A percentile compares a stretch with the other conserved stretches of the same genome.
These are phyloP conservation scores for Cataglyphis cursor DNA, from an alignment of 2,888 invertebrate genomes.

Conservation along the genomic window DNA sequence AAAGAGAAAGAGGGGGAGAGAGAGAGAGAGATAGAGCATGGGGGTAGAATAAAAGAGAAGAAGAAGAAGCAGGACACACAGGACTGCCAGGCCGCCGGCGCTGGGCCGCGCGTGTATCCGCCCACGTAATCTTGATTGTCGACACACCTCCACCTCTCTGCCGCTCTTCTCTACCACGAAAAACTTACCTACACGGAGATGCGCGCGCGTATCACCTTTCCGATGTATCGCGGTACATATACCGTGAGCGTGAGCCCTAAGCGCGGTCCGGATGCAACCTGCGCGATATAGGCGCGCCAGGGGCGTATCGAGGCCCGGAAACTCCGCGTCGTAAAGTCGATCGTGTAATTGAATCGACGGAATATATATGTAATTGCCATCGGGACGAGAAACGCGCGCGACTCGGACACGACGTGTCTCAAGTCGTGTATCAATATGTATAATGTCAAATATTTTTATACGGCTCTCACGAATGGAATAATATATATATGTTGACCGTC, in stretches of 20 bases:
- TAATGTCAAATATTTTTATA: background rate
- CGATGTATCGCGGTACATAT: slow-evolving; percentile 44
- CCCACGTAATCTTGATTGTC: slow-evolving; percentile 85
- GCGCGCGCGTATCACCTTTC: slow-evolving; percentile 50
- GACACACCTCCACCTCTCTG: slow-evolving; percentile 82
- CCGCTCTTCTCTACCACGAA: slow-evolving; percentile 72
- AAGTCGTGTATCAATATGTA: background rate
- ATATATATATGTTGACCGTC: background rate
- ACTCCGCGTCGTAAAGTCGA: slow-evolving; percentile 45
- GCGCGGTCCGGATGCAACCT: slow-evolving; percentile 67
- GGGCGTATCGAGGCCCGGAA: slow-evolving; percentile 68
- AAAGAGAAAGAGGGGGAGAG: background rate
- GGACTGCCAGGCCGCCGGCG: slow-evolving; percentile 79
- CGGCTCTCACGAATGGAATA: background rate
- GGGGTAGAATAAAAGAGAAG: slow-evolving; percentile 34
- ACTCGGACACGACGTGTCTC: background rate
- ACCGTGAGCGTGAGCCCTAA: slow-evolving; percentile 32
- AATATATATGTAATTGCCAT: slow-evolving; percentile 27
- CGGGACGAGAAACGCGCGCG: slow-evolving; percentile 31
- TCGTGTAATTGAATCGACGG: slow-evolving; percentile 44
- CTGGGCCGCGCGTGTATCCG: slow-evolving; percentile 84
- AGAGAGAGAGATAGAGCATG: slow-evolving; percentile 17
- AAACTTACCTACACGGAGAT: slow-evolving; percentile 67
- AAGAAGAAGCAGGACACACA: slow-evolving; percentile 69
- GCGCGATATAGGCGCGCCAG: slow-evolving; percentile 67